phyloP scores from a whole-genome alignment of 1,140 invertebrate species.

The Drosophila takahashii region DNA sequence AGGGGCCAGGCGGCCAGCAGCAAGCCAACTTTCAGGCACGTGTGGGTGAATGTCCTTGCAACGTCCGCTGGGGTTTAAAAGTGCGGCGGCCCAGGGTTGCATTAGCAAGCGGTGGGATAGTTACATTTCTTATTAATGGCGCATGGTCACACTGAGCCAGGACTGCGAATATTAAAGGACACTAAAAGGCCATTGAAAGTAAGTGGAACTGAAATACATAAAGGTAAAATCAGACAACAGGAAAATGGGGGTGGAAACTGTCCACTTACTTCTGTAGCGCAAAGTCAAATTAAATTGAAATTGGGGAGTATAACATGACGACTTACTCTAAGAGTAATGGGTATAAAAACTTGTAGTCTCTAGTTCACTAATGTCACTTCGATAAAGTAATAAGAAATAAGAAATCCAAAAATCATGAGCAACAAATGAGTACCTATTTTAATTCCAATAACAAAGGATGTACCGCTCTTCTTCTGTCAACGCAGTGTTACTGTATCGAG shows the following conservation, averaged over 20 bases:
- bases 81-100: background rate
- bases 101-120: background rate
- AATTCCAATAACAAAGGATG: background rate
- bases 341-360: too few species aligned
- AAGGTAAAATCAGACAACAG: background rate
- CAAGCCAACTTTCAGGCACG: constrained; percentile 23
- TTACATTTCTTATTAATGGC: constrained; percentile 10
- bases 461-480: background rate
- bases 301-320: too few species aligned
- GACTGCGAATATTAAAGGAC: background rate
- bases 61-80: constrained; percentile 7
- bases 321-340: too few species aligned
- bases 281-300: too few species aligned
- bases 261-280: too few species aligned
- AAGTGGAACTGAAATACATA: background rate
- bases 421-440: too few species aligned
- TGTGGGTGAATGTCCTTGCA: constrained; percentile 30
- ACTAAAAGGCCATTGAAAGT: background rate
- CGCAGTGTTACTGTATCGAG: background rate
- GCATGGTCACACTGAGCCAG: background rate
- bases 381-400: too few species aligned
- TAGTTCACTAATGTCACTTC: too few species aligned
- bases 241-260: too few species aligned
- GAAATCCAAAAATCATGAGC: too few species aligned
- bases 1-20: background rate